Percentiles rank a stretch among this genome's conserved stretches.
phyloP scores from a whole-genome alignment of 2,888 invertebrate species.

The Alloplasta piceator region DNA sequence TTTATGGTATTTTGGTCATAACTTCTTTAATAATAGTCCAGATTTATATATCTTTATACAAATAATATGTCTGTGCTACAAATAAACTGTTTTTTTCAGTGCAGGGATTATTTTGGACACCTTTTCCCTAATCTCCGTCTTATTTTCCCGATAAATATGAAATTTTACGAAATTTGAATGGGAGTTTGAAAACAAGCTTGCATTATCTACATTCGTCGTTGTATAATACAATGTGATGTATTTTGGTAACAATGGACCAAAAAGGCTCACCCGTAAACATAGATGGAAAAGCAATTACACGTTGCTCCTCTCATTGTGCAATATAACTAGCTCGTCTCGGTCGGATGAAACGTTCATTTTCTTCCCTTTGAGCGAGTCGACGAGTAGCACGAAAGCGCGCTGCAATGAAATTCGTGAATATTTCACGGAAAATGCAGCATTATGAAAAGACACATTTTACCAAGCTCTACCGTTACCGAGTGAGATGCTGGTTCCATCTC shows the following conservation, averaged over 20 bases:
- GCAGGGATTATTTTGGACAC: too few species aligned
- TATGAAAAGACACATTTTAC: constrained; percentile 24
- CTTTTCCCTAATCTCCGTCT: not conserved
- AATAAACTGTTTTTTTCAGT: too few species aligned
- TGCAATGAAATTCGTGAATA: constrained; percentile 46
- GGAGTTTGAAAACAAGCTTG: constrained; percentile 24
- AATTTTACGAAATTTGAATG: constrained; percentile 13
- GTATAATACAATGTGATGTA: constrained; percentile 23
- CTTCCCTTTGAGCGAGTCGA: constrained; percentile 4
- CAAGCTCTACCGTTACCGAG: constrained; percentile 20
- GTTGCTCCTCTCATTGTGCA: constrained; percentile 38
- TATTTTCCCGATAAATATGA: not conserved
- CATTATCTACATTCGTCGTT: constrained; percentile 31
- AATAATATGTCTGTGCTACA: too few species aligned
- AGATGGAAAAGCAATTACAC: constrained; percentile 47
- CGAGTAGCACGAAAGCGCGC: constrained; percentile 28
- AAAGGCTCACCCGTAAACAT: constrained; percentile 38
- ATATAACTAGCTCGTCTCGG: constrained; percentile 6
- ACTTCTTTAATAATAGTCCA: too few species aligned
- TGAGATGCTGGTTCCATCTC: too few species aligned
- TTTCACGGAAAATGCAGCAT: constrained; percentile 6
- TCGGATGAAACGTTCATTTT: constrained; percentile 30
- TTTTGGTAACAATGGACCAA: constrained; percentile 31
- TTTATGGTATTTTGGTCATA: too few species aligned
- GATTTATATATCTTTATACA: too few species aligned